A percentile compares a stretch with the other conserved stretches of the same genome.
phyloP scores from a whole-genome alignment of 1,140 invertebrate species.

The Trypoxylus dichotomus region DNA sequence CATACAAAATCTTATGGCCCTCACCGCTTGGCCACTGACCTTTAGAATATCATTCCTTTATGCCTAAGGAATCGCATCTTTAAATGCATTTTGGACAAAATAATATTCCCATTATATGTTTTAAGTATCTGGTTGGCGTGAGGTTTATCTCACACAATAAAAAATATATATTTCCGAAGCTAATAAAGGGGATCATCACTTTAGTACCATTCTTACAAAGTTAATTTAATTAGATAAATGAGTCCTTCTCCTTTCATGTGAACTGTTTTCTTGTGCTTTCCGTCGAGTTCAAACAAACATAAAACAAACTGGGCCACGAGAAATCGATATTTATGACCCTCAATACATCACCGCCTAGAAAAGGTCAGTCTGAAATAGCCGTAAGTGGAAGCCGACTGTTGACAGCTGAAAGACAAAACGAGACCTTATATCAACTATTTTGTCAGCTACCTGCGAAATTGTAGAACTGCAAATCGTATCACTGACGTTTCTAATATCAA shows the following conservation, averaged over 20 bases:
- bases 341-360: not conserved
- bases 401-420: not conserved
- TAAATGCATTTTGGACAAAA: too few species aligned
- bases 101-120: too few species aligned
- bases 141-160: too few species aligned
- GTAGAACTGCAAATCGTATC: not conserved
- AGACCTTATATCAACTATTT: not conserved
- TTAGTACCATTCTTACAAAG: too few species aligned
- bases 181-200: too few species aligned
- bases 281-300: not conserved
- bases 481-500: not conserved
- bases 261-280: not conserved
- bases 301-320: not conserved
- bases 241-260: not conserved
- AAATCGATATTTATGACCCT: not conserved
- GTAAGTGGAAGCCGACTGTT: conserved; percentile 1
- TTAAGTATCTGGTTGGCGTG: too few species aligned
- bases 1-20: too few species aligned
- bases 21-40: too few species aligned
- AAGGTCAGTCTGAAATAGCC: not conserved
- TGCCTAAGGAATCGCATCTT: too few species aligned
- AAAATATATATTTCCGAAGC: too few species aligned
- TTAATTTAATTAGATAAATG: not conserved
- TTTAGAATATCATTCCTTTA: too few species aligned
- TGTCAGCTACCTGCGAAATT: not conserved